A percentile compares a stretch with the other conserved stretches of the same genome.
Conservation (phyloP, 2,797 vertebrate genomes). For the Catostomus latipinnis region DNA sequence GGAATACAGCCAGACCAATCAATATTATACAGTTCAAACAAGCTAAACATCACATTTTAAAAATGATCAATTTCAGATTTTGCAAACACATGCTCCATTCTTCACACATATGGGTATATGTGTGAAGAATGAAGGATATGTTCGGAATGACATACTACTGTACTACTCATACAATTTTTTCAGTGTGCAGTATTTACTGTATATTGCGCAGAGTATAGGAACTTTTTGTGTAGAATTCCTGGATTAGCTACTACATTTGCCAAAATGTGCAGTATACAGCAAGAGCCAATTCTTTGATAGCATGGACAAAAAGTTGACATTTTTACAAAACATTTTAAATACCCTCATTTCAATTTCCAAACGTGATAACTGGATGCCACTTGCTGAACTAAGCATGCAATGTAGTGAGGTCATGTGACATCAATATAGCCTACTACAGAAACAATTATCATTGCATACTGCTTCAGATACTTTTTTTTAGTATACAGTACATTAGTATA, state of each 20-base stretch:
- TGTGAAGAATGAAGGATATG: not conserved
- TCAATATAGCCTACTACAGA: too few relatives aligned
- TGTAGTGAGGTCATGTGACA: too few relatives aligned
- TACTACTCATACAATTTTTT: not conserved
- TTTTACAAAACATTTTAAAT: too few relatives aligned
- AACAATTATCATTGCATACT: too few relatives aligned
- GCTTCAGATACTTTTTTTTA: too few relatives aligned
- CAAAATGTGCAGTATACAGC: not conserved
- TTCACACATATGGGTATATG: not conserved
- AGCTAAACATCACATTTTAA: not conserved
- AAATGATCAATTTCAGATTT: not conserved
- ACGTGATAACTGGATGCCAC: not conserved
- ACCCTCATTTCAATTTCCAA: not conserved
- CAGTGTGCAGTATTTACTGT: not conserved
- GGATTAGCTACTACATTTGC: not conserved
- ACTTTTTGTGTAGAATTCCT: not conserved
- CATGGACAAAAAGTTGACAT: too few relatives aligned
- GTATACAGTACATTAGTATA: not conserved
- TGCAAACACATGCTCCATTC: not conserved
- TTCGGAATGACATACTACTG: not conserved
- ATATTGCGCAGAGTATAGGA: not conserved
- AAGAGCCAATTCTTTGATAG: not conserved
- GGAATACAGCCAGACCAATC: conserved; percentile 34
- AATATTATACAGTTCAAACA: conserved; percentile 32
- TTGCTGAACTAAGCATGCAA: too few relatives aligned